A percentile compares a stretch with the other conserved stretches of the same genome.
Conservation (phyloP, 2,113 vertebrate genomes). For the Saguinus imperator region DNA sequence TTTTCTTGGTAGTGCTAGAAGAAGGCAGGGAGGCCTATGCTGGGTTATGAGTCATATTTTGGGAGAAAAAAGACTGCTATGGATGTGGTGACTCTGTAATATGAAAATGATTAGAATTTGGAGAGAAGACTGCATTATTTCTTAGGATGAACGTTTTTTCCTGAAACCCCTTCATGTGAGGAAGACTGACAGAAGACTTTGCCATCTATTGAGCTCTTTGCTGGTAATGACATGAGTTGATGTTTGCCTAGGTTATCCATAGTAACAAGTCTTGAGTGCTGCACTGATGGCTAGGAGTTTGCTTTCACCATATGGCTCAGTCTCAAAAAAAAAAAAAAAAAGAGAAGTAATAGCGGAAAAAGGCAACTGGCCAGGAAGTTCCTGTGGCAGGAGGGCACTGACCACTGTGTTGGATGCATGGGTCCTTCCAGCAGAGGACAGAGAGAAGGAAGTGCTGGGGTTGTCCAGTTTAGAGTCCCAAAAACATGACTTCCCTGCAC, state of each 20-base stretch:
- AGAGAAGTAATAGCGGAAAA: neutral
- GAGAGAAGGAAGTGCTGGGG: neutral
- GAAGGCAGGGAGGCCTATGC: neutral
- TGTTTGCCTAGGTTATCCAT: neutral
- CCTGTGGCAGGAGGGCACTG: neutral
- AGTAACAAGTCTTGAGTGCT: neutral
- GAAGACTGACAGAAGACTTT: neutral
- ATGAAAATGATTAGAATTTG: neutral
- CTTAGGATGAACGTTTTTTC: neutral
- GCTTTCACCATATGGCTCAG: neutral
- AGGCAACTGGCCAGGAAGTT: neutral
- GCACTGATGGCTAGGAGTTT: neutral
- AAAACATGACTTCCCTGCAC: neutral
- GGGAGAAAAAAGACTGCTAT: neutral
- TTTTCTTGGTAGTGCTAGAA: neutral
- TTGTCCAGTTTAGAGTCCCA: neutral
- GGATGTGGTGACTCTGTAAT: neutral
- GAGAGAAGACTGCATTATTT: constrained; percentile 13
- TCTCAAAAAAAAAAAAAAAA: neutral
- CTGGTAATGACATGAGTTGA: neutral
- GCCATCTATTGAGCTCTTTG: neutral
- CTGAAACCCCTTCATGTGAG: neutral
- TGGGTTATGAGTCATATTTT: neutral
- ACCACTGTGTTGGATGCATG: neutral
- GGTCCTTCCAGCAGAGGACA: neutral